Evolutionary conservation across 2,888 invertebrate species (phyloP).

Genomic region (Lysandra coridon): DNA sequence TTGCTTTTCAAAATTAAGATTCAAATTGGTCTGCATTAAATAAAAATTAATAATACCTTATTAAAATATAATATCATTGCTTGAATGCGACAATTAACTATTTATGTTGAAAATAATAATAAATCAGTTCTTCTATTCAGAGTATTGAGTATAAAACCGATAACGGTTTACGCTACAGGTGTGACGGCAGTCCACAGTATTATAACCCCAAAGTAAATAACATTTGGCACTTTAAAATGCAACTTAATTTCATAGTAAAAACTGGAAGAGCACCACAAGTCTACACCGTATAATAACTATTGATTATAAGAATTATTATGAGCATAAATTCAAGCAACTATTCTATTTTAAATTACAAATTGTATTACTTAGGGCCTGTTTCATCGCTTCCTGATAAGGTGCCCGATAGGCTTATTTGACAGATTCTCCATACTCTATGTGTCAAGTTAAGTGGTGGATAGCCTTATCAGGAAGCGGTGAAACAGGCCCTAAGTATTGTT

Average conservation of each 20-base stretch:
- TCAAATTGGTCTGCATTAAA: background rate
- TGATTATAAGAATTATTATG: constrained; percentile 15
- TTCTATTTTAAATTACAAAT: constrained; percentile 3
- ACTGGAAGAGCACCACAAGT: constrained; percentile 31
- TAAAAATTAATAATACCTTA: background rate
- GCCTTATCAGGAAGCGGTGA: too few species aligned
- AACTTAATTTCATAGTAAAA: constrained; percentile 24
- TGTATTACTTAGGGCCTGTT: background rate
- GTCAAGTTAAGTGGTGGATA: too few species aligned
- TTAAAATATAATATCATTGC: constrained; percentile 6
- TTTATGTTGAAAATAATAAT: background rate
- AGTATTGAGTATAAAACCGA: background rate
- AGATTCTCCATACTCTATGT: too few species aligned
- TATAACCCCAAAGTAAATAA: constrained; percentile 28
- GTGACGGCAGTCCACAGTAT: background rate
- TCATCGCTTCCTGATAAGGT: too few species aligned
- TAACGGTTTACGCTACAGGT: background rate
- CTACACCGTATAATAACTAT: constrained; percentile 26
- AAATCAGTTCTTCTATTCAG: background rate
- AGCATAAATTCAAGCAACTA: background rate
- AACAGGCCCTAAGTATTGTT: background rate
- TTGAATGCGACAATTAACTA: background rate
- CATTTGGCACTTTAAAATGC: constrained; percentile 31
- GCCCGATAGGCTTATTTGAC: too few species aligned
- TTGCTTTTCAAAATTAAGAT: background rate